Evolutionary conservation across 2,113 vertebrate species (phyloP).

Genomic region (Baryphthengus martii): DNA sequence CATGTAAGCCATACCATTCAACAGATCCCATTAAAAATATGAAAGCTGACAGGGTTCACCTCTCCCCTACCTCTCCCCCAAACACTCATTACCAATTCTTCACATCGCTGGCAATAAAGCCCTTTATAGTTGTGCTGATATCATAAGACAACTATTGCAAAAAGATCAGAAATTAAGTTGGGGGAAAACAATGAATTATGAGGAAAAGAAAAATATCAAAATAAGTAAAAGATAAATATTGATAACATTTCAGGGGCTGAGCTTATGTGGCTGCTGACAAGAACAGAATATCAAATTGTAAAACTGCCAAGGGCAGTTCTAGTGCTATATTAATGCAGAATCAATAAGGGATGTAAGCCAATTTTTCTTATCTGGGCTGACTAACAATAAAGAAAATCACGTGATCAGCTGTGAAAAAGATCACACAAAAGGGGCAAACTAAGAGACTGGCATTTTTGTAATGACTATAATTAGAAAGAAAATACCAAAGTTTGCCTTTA

Average conservation of each 20-base stretch:
- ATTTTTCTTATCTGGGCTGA: neutral
- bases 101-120: neutral
- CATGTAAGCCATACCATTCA: neutral
- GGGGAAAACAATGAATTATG: neutral
- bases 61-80: neutral
- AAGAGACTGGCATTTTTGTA: neutral
- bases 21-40: neutral
- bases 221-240: neutral
- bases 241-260: neutral
- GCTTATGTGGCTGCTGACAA: neutral
- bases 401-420: neutral
- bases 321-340: neutral
- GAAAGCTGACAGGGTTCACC: neutral
- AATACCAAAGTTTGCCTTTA: neutral
- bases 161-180: neutral
- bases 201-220: neutral
- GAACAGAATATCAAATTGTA: neutral
- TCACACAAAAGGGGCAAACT: neutral
- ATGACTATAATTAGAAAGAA: neutral
- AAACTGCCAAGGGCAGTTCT: neutral
- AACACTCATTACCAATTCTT: neutral
- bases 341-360: neutral
- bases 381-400: neutral
- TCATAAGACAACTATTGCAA: neutral
- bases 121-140: neutral